A percentile compares a stretch with the other conserved stretches of the same genome.
phyloP scores from a whole-genome alignment of 2,888 invertebrate species.

The Nomada flava region DNA sequence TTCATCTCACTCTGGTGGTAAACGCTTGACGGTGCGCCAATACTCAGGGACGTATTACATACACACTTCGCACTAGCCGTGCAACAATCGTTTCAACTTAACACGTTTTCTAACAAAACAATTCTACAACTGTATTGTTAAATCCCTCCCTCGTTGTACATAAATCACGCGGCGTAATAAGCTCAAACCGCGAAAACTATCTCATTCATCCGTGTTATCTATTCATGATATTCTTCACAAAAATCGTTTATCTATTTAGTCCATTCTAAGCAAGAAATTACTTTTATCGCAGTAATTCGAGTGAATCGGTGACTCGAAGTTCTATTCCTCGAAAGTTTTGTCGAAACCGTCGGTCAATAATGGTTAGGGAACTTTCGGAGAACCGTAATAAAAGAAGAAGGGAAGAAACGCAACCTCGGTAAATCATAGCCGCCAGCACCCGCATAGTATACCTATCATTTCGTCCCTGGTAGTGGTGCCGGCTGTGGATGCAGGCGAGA shows the following conservation, averaged over 20 bases:
- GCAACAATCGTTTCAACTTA: slow-evolving; percentile 1
- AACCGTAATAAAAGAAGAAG: slow-evolving; percentile 5
- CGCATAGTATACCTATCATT: slow-evolving; percentile 35
- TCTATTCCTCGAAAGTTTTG: background rate
- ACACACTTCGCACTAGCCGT: background rate
- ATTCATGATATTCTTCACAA: slow-evolving; percentile 6
- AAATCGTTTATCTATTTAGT: slow-evolving; percentile 29
- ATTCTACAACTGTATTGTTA: background rate
- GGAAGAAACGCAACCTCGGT: slow-evolving; percentile 7
- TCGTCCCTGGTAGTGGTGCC: slow-evolving; percentile 61
- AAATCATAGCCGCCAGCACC: slow-evolving; percentile 33
- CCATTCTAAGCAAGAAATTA: slow-evolving; percentile 1
- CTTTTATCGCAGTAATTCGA: background rate
- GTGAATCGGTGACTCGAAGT: background rate
- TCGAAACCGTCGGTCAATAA: background rate
- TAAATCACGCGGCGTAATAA: background rate
- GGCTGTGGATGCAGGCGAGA: slow-evolving; percentile 69
- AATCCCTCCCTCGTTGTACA: background rate
- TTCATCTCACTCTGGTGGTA: slow-evolving; percentile 46
- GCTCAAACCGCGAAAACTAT: background rate
- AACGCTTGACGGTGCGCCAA: slow-evolving; percentile 63
- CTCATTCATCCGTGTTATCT: slow-evolving; percentile 7
- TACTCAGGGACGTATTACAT: slow-evolving; percentile 58
- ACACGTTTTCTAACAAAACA: background rate
- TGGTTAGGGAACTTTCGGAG: background rate